These are phyloP conservation scores for Lymantria dispar DNA, from an alignment of 2,888 invertebrate genomes.

Conservation along the genomic window DNA sequence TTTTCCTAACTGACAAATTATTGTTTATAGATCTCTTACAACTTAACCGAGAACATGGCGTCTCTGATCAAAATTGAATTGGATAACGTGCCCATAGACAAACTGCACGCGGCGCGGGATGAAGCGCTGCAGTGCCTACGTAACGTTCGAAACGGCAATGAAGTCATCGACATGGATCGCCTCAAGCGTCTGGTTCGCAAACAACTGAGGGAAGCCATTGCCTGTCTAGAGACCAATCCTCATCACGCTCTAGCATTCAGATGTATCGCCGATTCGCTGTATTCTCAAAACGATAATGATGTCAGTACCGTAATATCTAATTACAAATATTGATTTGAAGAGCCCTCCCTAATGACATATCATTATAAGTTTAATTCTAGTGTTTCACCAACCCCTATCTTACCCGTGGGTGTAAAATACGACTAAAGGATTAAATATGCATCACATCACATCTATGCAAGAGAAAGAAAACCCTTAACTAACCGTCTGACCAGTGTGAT, in stretches of 20 bases:
- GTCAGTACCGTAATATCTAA: constrained; percentile 71
- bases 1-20: not conserved
- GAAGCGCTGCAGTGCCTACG: constrained; percentile 68
- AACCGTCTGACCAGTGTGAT: too few relatives aligned
- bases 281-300: constrained; percentile 87
- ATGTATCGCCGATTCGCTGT: constrained; percentile 92
- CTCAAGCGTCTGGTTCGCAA: constrained; percentile 88
- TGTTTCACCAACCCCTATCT: too few relatives aligned
- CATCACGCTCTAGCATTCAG: constrained; percentile 89
- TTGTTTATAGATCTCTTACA: constrained; percentile 83
- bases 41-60: constrained; percentile 87
- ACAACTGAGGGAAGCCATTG: constrained; percentile 86
- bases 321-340: too few relatives aligned
- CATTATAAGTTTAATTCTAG: too few relatives aligned
- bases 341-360: too few relatives aligned
- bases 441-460: too few relatives aligned
- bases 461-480: too few relatives aligned
- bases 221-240: constrained; percentile 88
- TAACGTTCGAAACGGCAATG: constrained; percentile 50
- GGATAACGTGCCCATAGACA: constrained; percentile 88
- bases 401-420: too few relatives aligned
- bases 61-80: constrained; percentile 87
- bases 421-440: too few relatives aligned
- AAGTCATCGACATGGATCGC: constrained; percentile 88
- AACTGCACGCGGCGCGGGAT: constrained; percentile 84